Conservation (phyloP, 2,113 vertebrate genomes). For the Ochotona princeps region DNA sequence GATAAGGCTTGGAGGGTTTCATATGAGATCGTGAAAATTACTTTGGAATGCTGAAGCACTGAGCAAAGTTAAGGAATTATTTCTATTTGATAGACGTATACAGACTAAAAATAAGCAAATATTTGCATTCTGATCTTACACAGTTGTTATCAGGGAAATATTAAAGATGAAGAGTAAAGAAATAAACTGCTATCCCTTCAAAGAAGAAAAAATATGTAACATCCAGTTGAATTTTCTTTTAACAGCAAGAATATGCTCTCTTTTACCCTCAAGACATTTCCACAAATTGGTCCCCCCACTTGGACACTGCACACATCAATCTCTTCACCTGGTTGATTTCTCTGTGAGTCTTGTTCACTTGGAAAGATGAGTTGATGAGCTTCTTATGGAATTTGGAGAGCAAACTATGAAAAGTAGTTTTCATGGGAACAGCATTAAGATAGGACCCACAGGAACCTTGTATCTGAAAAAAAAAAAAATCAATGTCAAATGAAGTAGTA, state of each 20-base stretch:
- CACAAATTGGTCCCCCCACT: not conserved
- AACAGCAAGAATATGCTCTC: not conserved
- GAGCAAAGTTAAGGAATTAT: not conserved
- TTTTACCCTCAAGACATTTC: not conserved
- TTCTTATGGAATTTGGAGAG: not conserved
- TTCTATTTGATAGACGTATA: conserved; percentile 5
- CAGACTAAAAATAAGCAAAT: not conserved
- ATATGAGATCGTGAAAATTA: not conserved
- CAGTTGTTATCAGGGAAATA: not conserved
- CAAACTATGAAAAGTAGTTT: not conserved
- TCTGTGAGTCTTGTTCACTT: not conserved
- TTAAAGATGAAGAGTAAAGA: not conserved
- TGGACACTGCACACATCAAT: not conserved
- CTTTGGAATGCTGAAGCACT: not conserved
- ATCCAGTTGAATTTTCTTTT: not conserved
- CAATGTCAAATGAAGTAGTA: not conserved
- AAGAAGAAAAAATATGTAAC: not conserved
- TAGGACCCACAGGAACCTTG: not conserved
- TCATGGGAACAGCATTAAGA: not conserved
- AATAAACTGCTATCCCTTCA: fast-evolving
- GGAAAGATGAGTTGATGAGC: not conserved
- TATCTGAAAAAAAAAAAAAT: not conserved
- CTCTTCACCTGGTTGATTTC: not conserved
- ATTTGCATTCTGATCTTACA: not conserved
- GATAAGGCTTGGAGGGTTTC: not conserved